Base-by-base conservation (phyloP, 2,113 vertebrate species). In the Peromyscus leucopus region DNA sequence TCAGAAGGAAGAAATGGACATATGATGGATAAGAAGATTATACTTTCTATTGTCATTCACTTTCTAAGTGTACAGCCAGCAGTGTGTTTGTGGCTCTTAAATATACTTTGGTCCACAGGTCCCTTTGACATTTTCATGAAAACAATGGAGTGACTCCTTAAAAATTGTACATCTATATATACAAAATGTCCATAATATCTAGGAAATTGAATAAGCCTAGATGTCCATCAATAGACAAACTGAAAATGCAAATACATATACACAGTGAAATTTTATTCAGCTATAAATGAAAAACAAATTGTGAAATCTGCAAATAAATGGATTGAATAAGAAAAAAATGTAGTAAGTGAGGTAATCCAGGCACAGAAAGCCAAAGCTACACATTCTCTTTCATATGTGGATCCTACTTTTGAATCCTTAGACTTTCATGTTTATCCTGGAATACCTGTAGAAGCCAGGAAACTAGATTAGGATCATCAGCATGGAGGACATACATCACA, bases 71-170 rank as follows among this genome's bases (percentile, higher is more conserved):
- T 33, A 85, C 93, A 33, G 15, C 31, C 26, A 85, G 28, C 10
- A 28, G 2, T 87, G 10, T 48, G 39, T 72, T 78, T 83, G 21
- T 69, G 24, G 2, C 94, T 93, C 19, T 86, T 67, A 87, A 94
- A 24, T 61, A 13, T 24, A 63, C 76, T 80, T n/a, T 59, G n/a
- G 33, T 17, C 24, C 78, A 94, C 7, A 84, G 17, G 42, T 71
- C 13, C 11, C 22, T 93, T 89, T 86, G 39, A 42, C 57, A 86
- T 69, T 95, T 48, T 93, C 15, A 85, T 90, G n/a, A 96, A 97
- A 93, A 61, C 28, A 93, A 26, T 39, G 17, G 15, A 86, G 63
- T 63, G 12, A 31, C 78, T 5, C 22, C 65, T 71, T 33, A 59
- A 88, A 96, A 96, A 93, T 28, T 87, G 2, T 15, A 33, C 55